Evolutionary conservation across 2,888 invertebrate species (phyloP), one percentile per base, ranked within the genome.

Genomic region (Archips crataeganus): DNA sequence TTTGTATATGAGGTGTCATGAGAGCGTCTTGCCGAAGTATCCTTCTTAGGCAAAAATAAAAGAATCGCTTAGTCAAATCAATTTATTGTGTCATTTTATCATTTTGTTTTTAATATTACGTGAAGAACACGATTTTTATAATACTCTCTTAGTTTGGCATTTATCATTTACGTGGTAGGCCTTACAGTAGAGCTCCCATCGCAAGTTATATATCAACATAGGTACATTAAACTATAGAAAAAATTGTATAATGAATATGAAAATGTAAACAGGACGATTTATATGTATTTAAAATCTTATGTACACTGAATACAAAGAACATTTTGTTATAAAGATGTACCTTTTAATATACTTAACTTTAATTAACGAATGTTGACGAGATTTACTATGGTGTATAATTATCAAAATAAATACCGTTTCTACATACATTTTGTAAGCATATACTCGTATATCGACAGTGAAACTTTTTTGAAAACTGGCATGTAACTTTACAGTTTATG

Each of bases 181-280:
- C 77, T 77, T 79, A 78, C 8, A 54, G 73, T 75, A 76, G 78
- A 72, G 79, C 83, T 79, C 79, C 81, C 79, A 81, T 81, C 84
- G 83, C 71, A 83, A 81, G 84, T 80, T 77, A 66, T 82, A 82
- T 80, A 80, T 82, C 77, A 83, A 78, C 78, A 80, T 80, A 79
- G 81, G 80, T 80, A 71, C 71, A 80, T 77, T 77, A 84, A 83
- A 68, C 67, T 82, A 84, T 81, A 77, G 81, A 81, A 81, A 85
- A 81, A 80, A 82, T 83, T 89, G 87, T 89, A 88, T 86, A 72
- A 87, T 85, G 74, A 82, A 81, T 82, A 85, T 77, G 77, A 83
- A 82, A 86, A 84, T 88, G 86, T 88, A 88, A 84, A 89, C 81
- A 81, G 89, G 88, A 89, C 87, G 87, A 85, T 67, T 77, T 71